Evolutionary conservation across 2,888 invertebrate genomes (phyloP).

Genomic region (Cryptocephalus moraei): DNA sequence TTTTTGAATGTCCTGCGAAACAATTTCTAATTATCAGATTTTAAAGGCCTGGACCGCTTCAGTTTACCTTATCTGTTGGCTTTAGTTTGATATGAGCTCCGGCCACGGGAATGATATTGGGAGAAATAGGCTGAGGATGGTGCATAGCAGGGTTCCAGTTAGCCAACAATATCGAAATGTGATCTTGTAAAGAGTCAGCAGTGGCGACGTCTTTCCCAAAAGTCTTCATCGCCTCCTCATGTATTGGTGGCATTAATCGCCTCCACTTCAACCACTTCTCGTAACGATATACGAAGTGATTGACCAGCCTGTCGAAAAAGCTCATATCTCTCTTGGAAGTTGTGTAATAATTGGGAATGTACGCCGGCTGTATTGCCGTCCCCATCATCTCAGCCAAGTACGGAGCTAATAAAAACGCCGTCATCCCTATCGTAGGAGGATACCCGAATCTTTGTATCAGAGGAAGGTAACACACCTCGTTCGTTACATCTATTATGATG

Average conservation of each 20-base stretch:
- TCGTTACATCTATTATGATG: slow-evolving; percentile 23
- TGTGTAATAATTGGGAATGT: slow-evolving; percentile 16
- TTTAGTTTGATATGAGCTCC: slow-evolving; percentile 25
- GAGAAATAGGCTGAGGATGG: slow-evolving; percentile 25
- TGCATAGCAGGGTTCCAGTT: slow-evolving; percentile 26
- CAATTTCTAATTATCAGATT: slow-evolving; percentile 1
- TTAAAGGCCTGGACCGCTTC: not conserved
- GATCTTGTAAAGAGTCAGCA: slow-evolving; percentile 19
- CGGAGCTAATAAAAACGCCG: slow-evolving; percentile 13
- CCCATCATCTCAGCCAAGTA: slow-evolving; percentile 18
- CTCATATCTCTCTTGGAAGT: slow-evolving; percentile 16
- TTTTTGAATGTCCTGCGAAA: slow-evolving; percentile 24
- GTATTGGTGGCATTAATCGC: slow-evolving; percentile 8
- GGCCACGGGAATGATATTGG: slow-evolving; percentile 32
- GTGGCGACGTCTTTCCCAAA: slow-evolving; percentile 20
- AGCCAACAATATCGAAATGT: slow-evolving; percentile 23
- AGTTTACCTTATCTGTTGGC: not conserved
- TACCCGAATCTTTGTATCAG: slow-evolving; percentile 24
- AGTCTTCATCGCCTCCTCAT: slow-evolving; percentile 13
- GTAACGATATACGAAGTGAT: slow-evolving; percentile 11
- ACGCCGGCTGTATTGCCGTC: slow-evolving; percentile 17
- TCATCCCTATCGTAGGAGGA: slow-evolving; percentile 12
- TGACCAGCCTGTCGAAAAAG: slow-evolving; percentile 19
- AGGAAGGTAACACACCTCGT: slow-evolving; percentile 20
- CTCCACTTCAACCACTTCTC: slow-evolving; percentile 8